phyloP scores from a whole-genome alignment of 2,888 invertebrate genomes.

The Diarsia dahlii region DNA sequence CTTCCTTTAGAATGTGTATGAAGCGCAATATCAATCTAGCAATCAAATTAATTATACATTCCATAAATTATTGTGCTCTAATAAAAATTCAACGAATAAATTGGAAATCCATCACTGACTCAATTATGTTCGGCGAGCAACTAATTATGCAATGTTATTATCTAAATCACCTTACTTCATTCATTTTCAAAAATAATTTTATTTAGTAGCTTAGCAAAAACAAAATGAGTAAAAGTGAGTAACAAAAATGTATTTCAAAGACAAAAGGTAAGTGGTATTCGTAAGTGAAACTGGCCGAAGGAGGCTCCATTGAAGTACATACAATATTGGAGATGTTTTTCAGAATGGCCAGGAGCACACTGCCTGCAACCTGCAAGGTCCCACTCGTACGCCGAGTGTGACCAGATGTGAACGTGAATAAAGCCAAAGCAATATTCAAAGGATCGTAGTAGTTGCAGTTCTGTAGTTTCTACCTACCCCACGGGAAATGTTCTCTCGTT shows the following conservation, averaged over 20 bases:
- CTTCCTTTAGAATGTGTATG: neutral
- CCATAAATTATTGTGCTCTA: constrained; percentile 47
- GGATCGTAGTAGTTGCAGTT: neutral
- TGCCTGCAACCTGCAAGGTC: neutral
- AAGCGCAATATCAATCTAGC: constrained; percentile 39
- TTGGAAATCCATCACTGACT: constrained; percentile 35
- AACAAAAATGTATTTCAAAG: neutral
- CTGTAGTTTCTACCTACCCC: neutral
- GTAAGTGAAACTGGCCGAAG: too few species aligned
- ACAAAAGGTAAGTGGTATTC: too few species aligned
- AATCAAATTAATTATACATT: constrained; percentile 58
- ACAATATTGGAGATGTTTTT: neutral
- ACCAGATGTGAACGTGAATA: too few species aligned
- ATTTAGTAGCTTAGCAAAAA: neutral
- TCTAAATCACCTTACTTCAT: constrained; percentile 30
- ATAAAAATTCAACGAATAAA: constrained; percentile 58
- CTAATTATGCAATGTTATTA: constrained; percentile 50
- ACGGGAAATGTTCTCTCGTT: neutral
- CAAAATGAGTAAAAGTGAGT: neutral
- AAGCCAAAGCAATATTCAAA: neutral
- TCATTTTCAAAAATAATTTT: too few species aligned
- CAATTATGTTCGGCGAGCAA: constrained; percentile 23
- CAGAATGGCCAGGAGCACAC: neutral
- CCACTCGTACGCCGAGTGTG: neutral
- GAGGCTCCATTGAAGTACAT: too few species aligned